Evolutionary conservation across 1,140 invertebrate species (phyloP), one percentile per base, ranked within the genome.

Genomic region (Drosophila watanabei): DNA sequence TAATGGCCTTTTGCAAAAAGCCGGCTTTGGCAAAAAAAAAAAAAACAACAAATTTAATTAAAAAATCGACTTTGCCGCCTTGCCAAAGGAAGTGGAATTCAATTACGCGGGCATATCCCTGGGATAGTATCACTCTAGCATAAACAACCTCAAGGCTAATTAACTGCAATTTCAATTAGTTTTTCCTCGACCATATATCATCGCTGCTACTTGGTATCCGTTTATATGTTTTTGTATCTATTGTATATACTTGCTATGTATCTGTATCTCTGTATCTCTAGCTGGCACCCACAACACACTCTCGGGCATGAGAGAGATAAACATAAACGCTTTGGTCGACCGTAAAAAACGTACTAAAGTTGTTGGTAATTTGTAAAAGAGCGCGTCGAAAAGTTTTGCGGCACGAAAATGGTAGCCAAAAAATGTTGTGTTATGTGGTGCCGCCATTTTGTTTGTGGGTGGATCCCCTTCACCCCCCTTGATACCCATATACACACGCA

Each of bases 311-410:
- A 33, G 14, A 14, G 62, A 48, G 35, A 52, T 64, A 66, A 79
- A 79, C 80, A 61, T 75, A 79, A 83, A 78, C 72, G 80, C 75
- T 79, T 65, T 75, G 82, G 84, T 58, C 41, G 86, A 75, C 89
- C 78, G 68, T 89, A 88, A 89, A 92, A 92, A 91, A 58, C 58
- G 52, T 69, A 79, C 73, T 83, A 91, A 91, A 92, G 80, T 92
- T 92, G 91, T 91, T 91, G 91, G 91, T 92, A 92, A 92, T 92
- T 92, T 91, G 91, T 91, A 92, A 92, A 92, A 92, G 91, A 91
- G 84, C 82, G 91, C 87, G 88, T 84, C 91, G 91, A 92, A 92
- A 92, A 92, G 84, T 92, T 92, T 91, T 90, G 75, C 66, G 65
- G 63, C 79, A 76, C 69, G 41, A 79, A 86, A 69, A 66, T 78